Percentiles rank a stretch among this genome's conserved stretches.
Evolutionary conservation across 2,888 invertebrate genomes (phyloP).

Genomic region (Drosophila meridiana): DNA sequence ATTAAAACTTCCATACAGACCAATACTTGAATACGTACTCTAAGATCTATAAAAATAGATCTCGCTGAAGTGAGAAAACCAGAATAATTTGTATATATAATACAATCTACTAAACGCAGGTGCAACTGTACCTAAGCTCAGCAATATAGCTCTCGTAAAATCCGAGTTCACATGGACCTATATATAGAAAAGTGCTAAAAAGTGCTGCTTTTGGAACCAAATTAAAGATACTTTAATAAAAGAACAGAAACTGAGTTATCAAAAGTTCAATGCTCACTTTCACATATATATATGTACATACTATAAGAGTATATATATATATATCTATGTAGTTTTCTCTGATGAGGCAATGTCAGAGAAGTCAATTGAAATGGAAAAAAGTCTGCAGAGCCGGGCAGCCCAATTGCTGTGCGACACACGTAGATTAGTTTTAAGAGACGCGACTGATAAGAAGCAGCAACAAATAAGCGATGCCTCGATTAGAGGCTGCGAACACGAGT

Average conservation of each 20-base stretch:
- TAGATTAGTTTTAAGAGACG: constrained; percentile 38
- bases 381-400: constrained; percentile 11
- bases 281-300: neutral
- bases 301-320: neutral
- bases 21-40: neutral
- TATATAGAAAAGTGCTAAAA: neutral
- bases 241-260: neutral
- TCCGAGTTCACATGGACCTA: neutral
- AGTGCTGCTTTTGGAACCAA: neutral
- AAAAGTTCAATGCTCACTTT: constrained; percentile 36
- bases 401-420: constrained; percentile 13
- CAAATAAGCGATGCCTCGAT: constrained; percentile 27
- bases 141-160: neutral
- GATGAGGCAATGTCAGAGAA: constrained; percentile 62
- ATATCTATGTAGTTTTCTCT: neutral
- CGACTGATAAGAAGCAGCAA: constrained; percentile 35
- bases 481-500: constrained; percentile 17
- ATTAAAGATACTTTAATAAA: neutral
- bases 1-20: too few relatives aligned
- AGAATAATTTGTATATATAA: neutral
- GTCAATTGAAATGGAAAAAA: constrained; percentile 53
- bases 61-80: neutral
- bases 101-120: neutral
- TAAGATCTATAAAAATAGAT: neutral
- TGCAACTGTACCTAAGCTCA: neutral